These are phyloP conservation scores for Potamarius usumacintae DNA, from an alignment of 2,113 vertebrate genomes.

Conservation along the genomic window DNA sequence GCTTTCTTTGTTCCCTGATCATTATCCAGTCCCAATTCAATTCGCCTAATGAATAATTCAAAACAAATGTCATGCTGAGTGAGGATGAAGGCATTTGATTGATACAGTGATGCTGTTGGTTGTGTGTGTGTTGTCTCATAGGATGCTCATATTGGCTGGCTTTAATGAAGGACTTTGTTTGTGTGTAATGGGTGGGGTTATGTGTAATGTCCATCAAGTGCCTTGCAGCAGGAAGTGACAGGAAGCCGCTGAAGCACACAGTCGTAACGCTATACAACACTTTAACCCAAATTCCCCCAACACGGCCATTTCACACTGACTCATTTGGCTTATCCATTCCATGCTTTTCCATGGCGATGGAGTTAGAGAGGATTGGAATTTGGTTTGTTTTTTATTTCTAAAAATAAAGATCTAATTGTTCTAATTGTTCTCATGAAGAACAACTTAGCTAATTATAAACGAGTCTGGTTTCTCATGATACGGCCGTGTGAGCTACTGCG, in stretches of 20 bases:
- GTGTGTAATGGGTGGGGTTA: constrained; percentile 9
- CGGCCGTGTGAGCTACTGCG: no score
- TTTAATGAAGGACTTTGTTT: constrained; percentile 35
- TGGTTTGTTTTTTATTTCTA: not conserved
- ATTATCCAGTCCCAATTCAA: constrained; percentile 9
- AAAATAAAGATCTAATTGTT: no score
- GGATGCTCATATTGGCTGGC: constrained; percentile 1
- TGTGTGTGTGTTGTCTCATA: not conserved
- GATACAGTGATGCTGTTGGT: not conserved
- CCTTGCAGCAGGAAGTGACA: constrained; percentile 24
- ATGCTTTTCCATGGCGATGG: not conserved
- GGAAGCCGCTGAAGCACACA: constrained; percentile 39
- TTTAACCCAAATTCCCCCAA: not conserved
- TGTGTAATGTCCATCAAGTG: not conserved
- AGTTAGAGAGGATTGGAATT: not conserved
- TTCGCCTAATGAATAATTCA: constrained; percentile 38
- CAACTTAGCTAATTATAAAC: no score
- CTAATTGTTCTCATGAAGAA: no score
- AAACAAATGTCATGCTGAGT: not conserved
- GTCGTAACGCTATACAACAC: not conserved
- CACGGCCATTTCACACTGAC: not conserved
- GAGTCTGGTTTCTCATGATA: no score
- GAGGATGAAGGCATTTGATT: constrained; percentile 13
- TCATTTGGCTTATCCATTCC: not conserved
- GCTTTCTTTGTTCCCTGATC: not conserved